phyloP scores from a whole-genome alignment of 2,797 vertebrate genomes.

The Petrocephalus schoutedeni region DNA sequence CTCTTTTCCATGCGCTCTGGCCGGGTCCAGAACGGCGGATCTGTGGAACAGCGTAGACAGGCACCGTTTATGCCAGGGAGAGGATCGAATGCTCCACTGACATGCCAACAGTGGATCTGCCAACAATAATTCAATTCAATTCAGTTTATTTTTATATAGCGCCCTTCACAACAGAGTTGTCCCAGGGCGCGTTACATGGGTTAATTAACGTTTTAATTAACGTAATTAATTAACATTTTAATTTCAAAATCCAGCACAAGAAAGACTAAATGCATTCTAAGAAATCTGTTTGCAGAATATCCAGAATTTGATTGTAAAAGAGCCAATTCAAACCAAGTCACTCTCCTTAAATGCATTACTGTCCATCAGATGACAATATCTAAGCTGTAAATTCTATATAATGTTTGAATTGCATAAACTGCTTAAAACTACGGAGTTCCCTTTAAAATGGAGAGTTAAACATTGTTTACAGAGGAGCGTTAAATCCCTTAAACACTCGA shows the following conservation, averaged over 20 bases:
- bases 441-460: not conserved
- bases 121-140: too few species aligned
- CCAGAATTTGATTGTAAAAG: not conserved
- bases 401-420: not conserved
- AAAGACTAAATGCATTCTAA: too few species aligned
- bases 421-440: not conserved
- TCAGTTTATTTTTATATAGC: too few species aligned
- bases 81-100: not conserved
- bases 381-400: not conserved
- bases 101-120: too few species aligned
- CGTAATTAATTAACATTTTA: too few species aligned
- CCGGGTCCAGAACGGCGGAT: slow-evolving; percentile 80
- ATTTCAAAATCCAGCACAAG: too few species aligned
- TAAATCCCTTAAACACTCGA: not conserved
- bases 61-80: not conserved
- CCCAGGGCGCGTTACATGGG: too few species aligned
- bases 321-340: not conserved
- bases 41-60: slow-evolving; percentile 48
- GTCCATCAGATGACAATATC: not conserved
- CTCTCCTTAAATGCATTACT: not conserved
- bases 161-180: too few species aligned
- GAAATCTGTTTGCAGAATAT: too few species aligned
- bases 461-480: not conserved
- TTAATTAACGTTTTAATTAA: too few species aligned
- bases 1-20: slow-evolving; percentile 92